Percentiles rank a stretch among this genome's conserved stretches.
phyloP scores from a whole-genome alignment of 2,797 vertebrate genomes.

The Schizothorax lantsangensis region DNA sequence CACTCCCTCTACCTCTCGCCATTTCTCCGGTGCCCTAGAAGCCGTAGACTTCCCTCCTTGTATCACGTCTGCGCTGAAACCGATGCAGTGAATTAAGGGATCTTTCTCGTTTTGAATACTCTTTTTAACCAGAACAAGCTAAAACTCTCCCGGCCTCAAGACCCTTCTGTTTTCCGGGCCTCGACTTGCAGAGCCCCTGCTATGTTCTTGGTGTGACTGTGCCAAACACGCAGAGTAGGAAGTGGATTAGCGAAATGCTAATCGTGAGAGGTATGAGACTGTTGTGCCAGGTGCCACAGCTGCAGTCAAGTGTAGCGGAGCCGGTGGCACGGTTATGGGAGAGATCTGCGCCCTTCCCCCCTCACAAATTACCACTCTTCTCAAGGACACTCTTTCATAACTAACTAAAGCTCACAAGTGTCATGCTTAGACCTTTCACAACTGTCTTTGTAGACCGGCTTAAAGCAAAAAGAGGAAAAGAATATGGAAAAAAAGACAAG shows the following conservation, averaged over 20 bases:
- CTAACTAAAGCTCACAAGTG: conserved; percentile 74
- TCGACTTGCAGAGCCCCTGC: conserved; percentile 62
- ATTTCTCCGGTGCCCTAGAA: conserved; percentile 39
- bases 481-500: conserved; percentile 65
- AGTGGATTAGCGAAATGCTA: conserved; percentile 74
- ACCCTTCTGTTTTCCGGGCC: conserved; percentile 55
- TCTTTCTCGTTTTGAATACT: conserved; percentile 59
- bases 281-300: conserved; percentile 77
- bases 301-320: conserved; percentile 79
- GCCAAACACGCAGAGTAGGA: conserved; percentile 76
- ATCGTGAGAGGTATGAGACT: conserved; percentile 73
- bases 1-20: conserved; percentile 48
- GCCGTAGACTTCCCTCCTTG: conserved; percentile 53
- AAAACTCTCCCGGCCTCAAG: conserved; percentile 61
- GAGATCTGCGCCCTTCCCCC: conserved; percentile 44
- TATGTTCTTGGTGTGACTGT: conserved; percentile 76
- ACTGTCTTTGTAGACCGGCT: conserved; percentile 74
- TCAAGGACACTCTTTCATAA: conserved; percentile 63
- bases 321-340: conserved; percentile 75
- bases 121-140: conserved; percentile 66
- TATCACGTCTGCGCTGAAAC: conserved; percentile 62
- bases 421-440: conserved; percentile 74
- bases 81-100: conserved; percentile 78
- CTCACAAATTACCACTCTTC: conserved; percentile 70
- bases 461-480: conserved; percentile 59